phyloP scores from a whole-genome alignment of 2,113 vertebrate species.

The Eonycteris spelaea region DNA sequence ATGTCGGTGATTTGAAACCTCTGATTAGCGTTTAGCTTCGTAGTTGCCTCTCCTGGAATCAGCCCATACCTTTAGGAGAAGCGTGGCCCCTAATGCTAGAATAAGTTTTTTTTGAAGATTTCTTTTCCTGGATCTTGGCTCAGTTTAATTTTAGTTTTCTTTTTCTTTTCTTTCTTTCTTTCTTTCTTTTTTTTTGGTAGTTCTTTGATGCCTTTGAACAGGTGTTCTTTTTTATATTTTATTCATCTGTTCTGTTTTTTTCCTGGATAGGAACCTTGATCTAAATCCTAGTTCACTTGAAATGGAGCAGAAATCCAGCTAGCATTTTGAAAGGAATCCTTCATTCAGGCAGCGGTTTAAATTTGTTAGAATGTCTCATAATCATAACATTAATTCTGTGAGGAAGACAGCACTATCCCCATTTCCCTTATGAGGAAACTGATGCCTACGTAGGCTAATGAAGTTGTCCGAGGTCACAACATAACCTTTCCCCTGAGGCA shows the following conservation, averaged over 20 bases:
- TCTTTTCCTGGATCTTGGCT: neutral
- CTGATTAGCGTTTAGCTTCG: neutral
- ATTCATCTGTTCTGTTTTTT: conserved; percentile 34
- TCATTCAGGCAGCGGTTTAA: neutral
- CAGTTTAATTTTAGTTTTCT: neutral
- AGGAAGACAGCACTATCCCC: neutral
- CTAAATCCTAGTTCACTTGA: conserved; percentile 31
- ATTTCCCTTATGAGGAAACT: conserved; percentile 21
- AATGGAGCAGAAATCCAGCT: conserved; percentile 13
- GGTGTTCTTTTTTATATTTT: conserved; percentile 20
- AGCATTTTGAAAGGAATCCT: neutral
- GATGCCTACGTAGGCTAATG: neutral
- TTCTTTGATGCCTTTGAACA: conserved; percentile 36
- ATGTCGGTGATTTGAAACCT: conserved; percentile 1
- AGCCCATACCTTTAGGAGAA: neutral
- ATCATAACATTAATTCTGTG: neutral
- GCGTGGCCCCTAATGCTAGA: neutral
- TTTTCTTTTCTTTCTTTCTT: too few relatives aligned
- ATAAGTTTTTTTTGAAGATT: neutral
- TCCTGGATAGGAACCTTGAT: conserved; percentile 13
- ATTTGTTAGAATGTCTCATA: neutral
- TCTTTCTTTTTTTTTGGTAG: neutral
- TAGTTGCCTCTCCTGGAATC: neutral
- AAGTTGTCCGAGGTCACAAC: neutral
- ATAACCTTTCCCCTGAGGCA: conserved; percentile 14